Conservation (phyloP, 2,113 vertebrate species). For the Xerus inauris region DNA sequence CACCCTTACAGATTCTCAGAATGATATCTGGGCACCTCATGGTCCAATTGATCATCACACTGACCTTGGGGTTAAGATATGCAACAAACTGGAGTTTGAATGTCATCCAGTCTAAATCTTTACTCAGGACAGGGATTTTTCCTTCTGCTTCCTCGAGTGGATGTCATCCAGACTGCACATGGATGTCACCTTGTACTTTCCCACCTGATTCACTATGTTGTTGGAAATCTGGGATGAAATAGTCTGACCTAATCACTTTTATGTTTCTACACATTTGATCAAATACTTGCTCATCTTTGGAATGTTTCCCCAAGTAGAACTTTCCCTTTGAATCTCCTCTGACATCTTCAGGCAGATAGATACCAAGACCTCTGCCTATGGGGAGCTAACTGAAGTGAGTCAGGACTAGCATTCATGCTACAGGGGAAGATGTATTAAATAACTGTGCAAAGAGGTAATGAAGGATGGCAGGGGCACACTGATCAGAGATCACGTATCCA, state of each 20-base stretch:
- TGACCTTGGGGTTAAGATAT: background rate
- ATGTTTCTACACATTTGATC: background rate
- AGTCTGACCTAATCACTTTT: background rate
- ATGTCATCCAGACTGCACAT: too few species aligned
- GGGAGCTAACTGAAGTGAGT: background rate
- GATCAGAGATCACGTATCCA: background rate
- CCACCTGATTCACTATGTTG: background rate
- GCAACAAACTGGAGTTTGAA: background rate
- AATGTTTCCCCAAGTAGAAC: background rate
- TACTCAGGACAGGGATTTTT: background rate
- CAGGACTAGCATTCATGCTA: background rate
- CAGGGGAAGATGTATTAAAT: background rate
- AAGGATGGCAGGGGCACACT: fast-evolving
- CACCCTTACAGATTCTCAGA: background rate
- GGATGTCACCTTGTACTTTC: background rate
- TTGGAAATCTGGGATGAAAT: background rate
- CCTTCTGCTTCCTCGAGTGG: background rate
- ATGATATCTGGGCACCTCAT: background rate
- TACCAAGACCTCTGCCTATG: background rate
- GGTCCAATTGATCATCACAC: background rate
- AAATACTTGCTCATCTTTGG: background rate
- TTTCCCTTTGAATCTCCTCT: background rate
- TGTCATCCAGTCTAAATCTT: background rate
- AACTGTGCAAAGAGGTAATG: background rate
- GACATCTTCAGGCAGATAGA: background rate